Evolutionary conservation across 2,113 vertebrate species (phyloP).

Genomic region (Ciconia stormi): DNA sequence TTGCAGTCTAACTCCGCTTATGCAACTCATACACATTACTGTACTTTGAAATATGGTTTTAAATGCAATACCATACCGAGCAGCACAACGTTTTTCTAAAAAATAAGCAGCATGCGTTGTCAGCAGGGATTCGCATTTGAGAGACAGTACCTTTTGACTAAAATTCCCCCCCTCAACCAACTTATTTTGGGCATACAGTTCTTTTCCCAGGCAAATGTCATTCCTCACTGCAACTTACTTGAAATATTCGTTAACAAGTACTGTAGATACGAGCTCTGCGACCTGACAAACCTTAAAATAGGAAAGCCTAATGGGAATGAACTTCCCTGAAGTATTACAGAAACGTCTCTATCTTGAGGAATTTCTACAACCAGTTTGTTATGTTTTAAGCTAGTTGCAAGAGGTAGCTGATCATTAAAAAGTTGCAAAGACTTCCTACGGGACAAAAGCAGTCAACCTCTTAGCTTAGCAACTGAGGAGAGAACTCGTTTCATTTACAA

Average conservation of each 20-base stretch:
- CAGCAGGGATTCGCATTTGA: rapidly evolving
- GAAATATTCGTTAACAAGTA: neutral
- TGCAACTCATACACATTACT: neutral
- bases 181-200: neutral
- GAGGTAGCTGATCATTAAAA: neutral
- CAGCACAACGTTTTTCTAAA: neutral
- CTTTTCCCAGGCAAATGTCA: neutral
- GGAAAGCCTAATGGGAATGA: neutral
- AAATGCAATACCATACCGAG: neutral
- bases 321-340: neutral
- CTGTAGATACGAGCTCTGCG: rapidly evolving
- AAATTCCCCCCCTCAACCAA: neutral
- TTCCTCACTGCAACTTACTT: neutral
- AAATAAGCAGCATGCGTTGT: neutral
- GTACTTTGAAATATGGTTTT: neutral
- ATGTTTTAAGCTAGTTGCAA: neutral
- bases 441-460: neutral
- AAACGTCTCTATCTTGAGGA: neutral
- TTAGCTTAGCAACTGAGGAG: neutral
- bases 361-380: neutral
- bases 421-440: neutral
- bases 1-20: neutral
- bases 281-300: neutral
- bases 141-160: neutral
- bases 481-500: neutral